Conservation (phyloP, 2,113 vertebrate species). For the Lepisosteus osseus region DNA sequence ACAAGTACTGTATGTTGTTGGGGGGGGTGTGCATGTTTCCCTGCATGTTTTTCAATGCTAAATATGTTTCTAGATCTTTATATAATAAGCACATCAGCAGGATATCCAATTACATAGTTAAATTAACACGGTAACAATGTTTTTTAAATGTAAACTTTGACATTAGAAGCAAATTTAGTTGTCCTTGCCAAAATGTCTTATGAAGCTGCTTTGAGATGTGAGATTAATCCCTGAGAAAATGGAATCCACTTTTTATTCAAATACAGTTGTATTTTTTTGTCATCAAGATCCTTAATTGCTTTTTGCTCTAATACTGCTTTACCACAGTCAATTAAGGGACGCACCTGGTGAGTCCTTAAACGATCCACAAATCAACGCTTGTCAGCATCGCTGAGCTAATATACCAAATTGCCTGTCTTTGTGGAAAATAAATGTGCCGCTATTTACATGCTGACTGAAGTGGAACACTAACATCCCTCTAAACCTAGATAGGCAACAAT, state of each 20-base stretch:
- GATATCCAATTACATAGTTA: no score
- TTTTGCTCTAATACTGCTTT: background rate
- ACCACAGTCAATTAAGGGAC: conserved; percentile 5
- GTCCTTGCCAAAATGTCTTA: background rate
- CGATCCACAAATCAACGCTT: background rate
- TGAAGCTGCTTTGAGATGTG: no score
- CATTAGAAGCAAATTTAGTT: no score
- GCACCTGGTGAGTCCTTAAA: conserved; percentile 11
- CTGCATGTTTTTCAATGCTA: no score
- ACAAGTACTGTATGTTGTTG: no score
- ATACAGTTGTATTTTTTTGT: background rate
- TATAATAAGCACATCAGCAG: no score
- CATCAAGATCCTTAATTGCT: conserved; percentile 1
- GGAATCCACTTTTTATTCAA: background rate
- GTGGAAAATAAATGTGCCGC: background rate
- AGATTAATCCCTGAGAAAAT: no score
- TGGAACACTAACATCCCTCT: background rate
- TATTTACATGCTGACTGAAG: conserved; percentile 1
- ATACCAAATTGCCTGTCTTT: conserved; percentile 11
- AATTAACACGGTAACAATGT: no score
- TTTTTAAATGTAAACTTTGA: no score
- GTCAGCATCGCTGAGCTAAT: conserved; percentile 2
- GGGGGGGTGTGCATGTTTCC: no score
- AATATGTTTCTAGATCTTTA: no score
- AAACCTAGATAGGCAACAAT: background rate